Evolutionary conservation across 2,888 invertebrate genomes (phyloP).

Genomic region (Apotomis capreana): DNA sequence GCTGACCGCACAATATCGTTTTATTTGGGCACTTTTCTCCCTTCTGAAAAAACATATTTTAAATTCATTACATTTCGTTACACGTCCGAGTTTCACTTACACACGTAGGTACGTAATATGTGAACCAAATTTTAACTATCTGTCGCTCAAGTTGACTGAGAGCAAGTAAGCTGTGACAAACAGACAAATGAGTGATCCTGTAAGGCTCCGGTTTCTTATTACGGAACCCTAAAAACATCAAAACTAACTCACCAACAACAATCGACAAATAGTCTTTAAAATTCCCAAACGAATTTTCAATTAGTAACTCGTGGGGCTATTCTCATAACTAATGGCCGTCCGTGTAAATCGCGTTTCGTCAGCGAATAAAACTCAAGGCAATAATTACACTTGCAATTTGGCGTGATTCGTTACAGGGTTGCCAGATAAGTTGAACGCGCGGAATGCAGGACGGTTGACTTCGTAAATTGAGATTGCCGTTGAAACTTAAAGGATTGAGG

Average conservation of each 20-base stretch:
- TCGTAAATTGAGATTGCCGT: neutral
- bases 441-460: neutral
- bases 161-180: too few relatives aligned
- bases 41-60: too few relatives aligned
- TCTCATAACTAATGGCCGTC: conserved; percentile 7
- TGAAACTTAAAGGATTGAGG: neutral
- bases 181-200: too few relatives aligned
- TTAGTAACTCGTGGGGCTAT: neutral
- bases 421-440: neutral
- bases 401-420: conserved; percentile 10
- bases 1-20: too few relatives aligned
- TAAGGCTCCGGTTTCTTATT: too few relatives aligned
- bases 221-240: neutral
- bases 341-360: conserved; percentile 8
- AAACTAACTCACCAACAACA: neutral
- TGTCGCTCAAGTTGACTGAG: too few relatives aligned
- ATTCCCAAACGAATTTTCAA: neutral
- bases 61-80: too few relatives aligned
- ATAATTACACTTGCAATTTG: conserved; percentile 10
- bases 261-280: neutral
- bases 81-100: too few relatives aligned
- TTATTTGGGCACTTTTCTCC: too few relatives aligned
- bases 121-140: too few relatives aligned
- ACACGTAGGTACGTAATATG: too few relatives aligned
- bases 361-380: neutral